Evolutionary conservation across 2,797 vertebrate genomes (phyloP).

Genomic region (Selene dorsalis): DNA sequence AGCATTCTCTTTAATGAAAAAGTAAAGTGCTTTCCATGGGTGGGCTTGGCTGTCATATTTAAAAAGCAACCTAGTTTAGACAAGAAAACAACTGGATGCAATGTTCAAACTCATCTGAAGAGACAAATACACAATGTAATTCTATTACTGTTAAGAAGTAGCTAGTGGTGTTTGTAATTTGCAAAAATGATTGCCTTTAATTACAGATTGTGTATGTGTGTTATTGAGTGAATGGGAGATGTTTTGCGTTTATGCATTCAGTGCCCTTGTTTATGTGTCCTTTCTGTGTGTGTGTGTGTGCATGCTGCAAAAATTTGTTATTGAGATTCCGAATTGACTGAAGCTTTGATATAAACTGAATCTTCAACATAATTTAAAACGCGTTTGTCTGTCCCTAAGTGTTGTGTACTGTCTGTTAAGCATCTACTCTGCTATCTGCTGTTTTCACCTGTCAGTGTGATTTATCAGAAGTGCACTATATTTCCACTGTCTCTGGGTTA

Average conservation of each 20-base stretch:
- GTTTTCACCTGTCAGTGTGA: conserved; percentile 1
- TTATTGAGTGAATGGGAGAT: background rate
- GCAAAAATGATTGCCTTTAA: conserved; percentile 46
- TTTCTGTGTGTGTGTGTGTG: background rate
- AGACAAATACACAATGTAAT: conserved; percentile 32
- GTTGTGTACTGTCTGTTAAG: background rate
- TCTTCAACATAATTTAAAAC: background rate
- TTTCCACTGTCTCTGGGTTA: conserved; percentile 26
- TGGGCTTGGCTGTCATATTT: conserved; percentile 48
- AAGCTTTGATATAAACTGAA: conserved; percentile 9
- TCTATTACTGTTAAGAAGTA: conserved; percentile 40
- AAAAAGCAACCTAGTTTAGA: conserved; percentile 45
- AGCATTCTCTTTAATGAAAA: conserved; percentile 29
- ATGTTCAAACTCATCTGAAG: conserved; percentile 47
- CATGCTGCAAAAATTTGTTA: background rate
- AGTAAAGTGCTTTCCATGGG: conserved; percentile 22
- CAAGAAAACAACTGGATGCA: conserved; percentile 43
- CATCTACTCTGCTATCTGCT: background rate
- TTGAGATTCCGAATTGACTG: conserved; percentile 18
- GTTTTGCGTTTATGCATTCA: background rate
- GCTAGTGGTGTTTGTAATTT: conserved; percentile 42
- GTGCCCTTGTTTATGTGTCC: background rate
- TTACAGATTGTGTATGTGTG: conserved; percentile 11
- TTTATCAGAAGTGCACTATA: conserved; percentile 13
- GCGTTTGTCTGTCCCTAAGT: background rate